phyloP scores from a whole-genome alignment of 1,140 invertebrate genomes.

The Plectrocnemia conspersa region DNA sequence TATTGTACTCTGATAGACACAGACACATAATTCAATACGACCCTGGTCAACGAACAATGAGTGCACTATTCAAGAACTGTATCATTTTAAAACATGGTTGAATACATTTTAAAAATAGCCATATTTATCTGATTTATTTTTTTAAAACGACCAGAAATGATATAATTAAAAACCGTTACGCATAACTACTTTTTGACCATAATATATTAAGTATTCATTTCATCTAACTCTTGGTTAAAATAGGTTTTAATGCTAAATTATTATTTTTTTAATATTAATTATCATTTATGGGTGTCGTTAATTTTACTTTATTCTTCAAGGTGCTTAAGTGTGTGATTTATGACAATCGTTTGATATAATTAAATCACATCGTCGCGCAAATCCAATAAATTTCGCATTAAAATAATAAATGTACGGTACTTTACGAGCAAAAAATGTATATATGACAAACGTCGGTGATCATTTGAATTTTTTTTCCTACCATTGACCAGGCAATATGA shows the following conservation, averaged over 20 bases:
- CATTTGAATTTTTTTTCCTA: conserved; percentile 2
- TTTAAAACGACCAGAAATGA: background rate
- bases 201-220: no score
- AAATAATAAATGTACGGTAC: background rate
- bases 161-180: background rate
- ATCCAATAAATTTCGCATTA: background rate
- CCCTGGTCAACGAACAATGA: background rate
- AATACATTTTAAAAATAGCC: no score
- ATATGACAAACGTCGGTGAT: background rate
- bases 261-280: no score
- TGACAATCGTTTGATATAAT: background rate
- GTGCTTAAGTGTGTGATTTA: background rate
- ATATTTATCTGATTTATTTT: no score
- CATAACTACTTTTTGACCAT: no score
- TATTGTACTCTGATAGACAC: background rate
- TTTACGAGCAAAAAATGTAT: background rate
- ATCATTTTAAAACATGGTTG: background rate
- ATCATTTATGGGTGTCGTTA: no score
- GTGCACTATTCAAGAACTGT: background rate
- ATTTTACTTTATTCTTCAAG: background rate
- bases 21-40: background rate
- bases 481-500: conserved; percentile 16
- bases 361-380: background rate
- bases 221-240: no score
- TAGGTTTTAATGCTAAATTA: no score